Percentiles rank a stretch among this genome's conserved stretches.
These are phyloP conservation scores for Chrysotoxum bicinctum DNA, from an alignment of 2,888 invertebrate species.

Conservation along the genomic window DNA sequence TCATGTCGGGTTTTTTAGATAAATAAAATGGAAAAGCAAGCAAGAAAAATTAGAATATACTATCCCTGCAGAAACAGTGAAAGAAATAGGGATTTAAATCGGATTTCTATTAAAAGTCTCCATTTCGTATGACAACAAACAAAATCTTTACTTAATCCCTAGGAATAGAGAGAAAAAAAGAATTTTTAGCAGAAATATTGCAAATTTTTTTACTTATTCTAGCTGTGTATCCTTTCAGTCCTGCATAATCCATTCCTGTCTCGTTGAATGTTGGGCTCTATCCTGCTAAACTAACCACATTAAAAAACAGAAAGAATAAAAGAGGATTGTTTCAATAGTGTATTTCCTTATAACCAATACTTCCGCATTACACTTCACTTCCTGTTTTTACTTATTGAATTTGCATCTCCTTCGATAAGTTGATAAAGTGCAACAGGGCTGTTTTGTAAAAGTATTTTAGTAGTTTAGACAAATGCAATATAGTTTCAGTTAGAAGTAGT, in stretches of 20 bases:
- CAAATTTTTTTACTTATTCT: neutral
- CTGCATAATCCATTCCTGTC: neutral
- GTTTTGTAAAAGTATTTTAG: neutral
- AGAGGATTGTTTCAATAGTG: constrained; percentile 24
- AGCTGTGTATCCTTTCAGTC: neutral
- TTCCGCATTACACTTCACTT: constrained; percentile 54
- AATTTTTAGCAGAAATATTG: neutral
- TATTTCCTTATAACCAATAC: constrained; percentile 60
- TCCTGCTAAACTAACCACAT: constrained; percentile 4
- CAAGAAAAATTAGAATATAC: too few species aligned
- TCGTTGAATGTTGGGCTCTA: neutral
- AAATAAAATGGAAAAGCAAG: too few species aligned
- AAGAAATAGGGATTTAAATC: neutral
- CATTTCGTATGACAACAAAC: neutral
- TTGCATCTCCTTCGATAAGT: constrained; percentile 32
- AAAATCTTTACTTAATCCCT: neutral
- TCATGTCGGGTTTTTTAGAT: too few species aligned
- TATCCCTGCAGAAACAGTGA: neutral
- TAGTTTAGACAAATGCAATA: too few species aligned
- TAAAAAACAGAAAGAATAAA: neutral
- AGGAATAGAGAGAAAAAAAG: neutral
- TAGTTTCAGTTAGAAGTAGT: too few species aligned
- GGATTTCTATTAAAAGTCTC: neutral
- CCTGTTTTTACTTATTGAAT: constrained; percentile 53
- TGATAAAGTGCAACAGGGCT: neutral